These are phyloP conservation scores for Conchocele bisecta DNA, from an alignment of 2,888 invertebrate genomes.

Conservation along the genomic window DNA sequence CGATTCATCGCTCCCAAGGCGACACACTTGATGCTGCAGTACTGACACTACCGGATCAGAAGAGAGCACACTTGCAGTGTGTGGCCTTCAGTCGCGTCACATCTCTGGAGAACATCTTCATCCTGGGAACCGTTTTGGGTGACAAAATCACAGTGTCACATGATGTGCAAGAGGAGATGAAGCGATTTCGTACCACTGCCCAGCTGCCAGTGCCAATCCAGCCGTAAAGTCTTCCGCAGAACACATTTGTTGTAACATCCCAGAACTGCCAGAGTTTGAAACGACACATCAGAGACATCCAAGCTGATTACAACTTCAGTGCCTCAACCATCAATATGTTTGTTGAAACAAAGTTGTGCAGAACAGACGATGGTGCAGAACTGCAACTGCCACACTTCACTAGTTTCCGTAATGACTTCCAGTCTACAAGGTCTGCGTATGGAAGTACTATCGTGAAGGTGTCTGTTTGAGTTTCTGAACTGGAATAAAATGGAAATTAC, in stretches of 20 bases:
- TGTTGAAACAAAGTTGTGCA: not conserved
- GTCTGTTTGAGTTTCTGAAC: not conserved
- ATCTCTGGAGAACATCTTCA: slow-evolving; percentile 18
- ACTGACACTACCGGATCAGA: slow-evolving; percentile 17
- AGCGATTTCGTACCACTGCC: not conserved
- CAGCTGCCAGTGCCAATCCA: not conserved
- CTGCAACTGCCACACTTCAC: not conserved
- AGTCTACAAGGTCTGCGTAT: not conserved
- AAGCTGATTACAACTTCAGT: not conserved
- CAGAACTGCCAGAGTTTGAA: not conserved
- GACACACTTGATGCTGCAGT: slow-evolving; percentile 18
- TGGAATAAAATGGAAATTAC: not conserved
- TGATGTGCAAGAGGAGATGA: slow-evolving; percentile 32
- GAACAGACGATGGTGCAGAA: not conserved
- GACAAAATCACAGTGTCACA: slow-evolving; percentile 2
- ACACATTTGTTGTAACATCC: not conserved
- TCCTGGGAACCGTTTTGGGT: slow-evolving; percentile 22
- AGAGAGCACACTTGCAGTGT: slow-evolving; percentile 31
- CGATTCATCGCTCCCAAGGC: slow-evolving; percentile 39
- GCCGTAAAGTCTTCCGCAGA: not conserved
- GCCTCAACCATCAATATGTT: not conserved
- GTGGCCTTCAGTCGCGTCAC: slow-evolving; percentile 29
- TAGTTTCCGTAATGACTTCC: not conserved
- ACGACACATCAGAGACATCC: not conserved
- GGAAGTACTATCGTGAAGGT: not conserved